These are phyloP conservation scores for Lagorchestes hirsutus DNA, from an alignment of 2,797 vertebrate genomes.

Conservation along the genomic window DNA sequence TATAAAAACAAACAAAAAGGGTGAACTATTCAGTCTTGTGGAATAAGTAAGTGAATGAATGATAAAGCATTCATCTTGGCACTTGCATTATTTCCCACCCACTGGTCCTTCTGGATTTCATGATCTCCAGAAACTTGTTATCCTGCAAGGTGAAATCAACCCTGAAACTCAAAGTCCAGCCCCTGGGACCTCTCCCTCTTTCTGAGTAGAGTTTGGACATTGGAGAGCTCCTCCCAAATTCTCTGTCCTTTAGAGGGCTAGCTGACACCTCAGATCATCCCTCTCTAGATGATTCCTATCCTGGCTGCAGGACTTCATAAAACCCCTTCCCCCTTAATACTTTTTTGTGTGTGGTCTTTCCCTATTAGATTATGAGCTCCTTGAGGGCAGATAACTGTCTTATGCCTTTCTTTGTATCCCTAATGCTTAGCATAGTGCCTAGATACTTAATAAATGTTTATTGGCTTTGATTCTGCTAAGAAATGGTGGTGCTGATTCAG, in stretches of 20 bases:
- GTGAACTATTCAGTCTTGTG: background rate
- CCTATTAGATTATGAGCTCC: background rate
- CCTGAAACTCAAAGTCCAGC: background rate
- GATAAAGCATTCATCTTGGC: background rate
- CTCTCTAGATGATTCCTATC: background rate
- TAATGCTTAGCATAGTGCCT: background rate
- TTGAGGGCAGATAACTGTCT: background rate
- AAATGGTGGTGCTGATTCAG: background rate
- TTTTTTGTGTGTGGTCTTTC: background rate
- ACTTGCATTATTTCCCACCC: background rate
- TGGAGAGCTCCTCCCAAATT: background rate
- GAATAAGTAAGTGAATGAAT: background rate
- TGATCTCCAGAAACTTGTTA: background rate
- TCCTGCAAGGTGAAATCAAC: background rate
- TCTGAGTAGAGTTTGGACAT: background rate
- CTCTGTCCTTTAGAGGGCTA: background rate
- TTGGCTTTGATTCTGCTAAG: background rate
- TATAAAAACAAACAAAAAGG: background rate
- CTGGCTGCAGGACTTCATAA: background rate
- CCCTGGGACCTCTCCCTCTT: background rate
- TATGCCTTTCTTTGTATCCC: background rate
- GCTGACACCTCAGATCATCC: background rate
- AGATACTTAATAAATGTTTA: background rate
- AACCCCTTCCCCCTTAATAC: background rate
- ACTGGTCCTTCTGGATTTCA: background rate